A percentile compares a stretch with the other conserved stretches of the same genome.
These are phyloP conservation scores for Laterallus jamaicensis DNA, from an alignment of 2,113 vertebrate genomes.

Conservation along the genomic window DNA sequence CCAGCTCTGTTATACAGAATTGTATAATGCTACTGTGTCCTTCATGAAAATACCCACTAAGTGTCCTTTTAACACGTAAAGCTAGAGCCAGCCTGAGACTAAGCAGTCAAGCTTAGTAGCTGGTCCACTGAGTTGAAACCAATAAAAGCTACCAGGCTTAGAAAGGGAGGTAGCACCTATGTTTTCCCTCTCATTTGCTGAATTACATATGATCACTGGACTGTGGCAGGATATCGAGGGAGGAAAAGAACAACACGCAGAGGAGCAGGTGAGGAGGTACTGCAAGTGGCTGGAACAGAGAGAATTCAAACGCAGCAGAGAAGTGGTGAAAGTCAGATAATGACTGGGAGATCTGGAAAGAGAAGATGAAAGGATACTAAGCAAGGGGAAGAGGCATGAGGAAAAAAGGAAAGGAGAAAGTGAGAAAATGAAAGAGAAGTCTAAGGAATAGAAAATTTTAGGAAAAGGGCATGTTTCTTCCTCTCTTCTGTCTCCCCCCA, in stretches of 20 bases:
- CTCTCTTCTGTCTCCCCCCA: background rate
- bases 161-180: background rate
- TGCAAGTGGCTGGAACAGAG: background rate
- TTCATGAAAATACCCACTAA: background rate
- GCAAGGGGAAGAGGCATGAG: background rate
- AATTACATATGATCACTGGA: constrained; percentile 13
- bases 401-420: background rate
- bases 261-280: background rate
- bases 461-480: background rate
- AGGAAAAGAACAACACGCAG: background rate
- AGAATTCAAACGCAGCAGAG: background rate
- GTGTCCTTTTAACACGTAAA: background rate
- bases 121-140: background rate
- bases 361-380: background rate
- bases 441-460: background rate
- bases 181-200: background rate
- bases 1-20: background rate
- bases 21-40: background rate
- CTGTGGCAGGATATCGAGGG: background rate
- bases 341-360: background rate
- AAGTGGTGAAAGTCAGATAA: background rate
- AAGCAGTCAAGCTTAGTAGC: background rate
- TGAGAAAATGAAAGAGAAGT: background rate
- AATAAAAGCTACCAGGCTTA: background rate
- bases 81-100: background rate